Evolutionary conservation across 2,113 vertebrate species (phyloP).

Genomic region (Desmodus rotundus): DNA sequence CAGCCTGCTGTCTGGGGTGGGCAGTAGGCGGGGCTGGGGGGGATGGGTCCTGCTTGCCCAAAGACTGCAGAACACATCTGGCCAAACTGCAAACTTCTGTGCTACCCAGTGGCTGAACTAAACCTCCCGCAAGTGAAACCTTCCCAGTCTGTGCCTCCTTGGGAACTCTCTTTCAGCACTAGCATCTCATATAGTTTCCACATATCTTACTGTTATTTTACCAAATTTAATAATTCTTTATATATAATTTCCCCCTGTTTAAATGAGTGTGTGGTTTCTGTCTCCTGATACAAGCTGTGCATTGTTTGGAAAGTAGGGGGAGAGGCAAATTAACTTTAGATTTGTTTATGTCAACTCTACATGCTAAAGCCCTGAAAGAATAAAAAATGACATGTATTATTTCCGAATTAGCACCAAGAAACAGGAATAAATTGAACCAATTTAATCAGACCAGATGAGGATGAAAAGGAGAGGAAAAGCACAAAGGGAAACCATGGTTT

Average conservation of each 20-base stretch:
- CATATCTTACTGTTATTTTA: neutral
- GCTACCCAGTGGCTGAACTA: neutral
- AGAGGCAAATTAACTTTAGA: neutral
- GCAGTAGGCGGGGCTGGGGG: too few species aligned
- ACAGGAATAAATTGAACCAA: neutral
- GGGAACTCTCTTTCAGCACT: neutral
- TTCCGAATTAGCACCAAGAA: neutral
- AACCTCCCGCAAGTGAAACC: neutral
- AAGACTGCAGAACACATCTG: neutral
- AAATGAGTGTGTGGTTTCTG: neutral
- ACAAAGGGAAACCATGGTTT: neutral
- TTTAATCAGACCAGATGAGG: neutral
- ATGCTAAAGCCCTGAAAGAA: neutral
- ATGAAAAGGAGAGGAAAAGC: neutral
- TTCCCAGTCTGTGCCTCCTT: neutral
- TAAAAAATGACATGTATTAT: neutral
- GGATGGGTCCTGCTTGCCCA: neutral
- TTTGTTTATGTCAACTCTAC: neutral
- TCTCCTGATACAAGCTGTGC: neutral
- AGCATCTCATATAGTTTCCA: neutral
- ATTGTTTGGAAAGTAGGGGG: neutral
- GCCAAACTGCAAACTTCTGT: neutral
- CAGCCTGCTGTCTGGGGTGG: neutral
- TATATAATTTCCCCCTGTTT: neutral
- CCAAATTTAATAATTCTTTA: neutral